Percentiles rank a stretch among this genome's conserved stretches.
Conservation (phyloP, 2,888 invertebrate genomes). For the Spisula subtruncata region DNA sequence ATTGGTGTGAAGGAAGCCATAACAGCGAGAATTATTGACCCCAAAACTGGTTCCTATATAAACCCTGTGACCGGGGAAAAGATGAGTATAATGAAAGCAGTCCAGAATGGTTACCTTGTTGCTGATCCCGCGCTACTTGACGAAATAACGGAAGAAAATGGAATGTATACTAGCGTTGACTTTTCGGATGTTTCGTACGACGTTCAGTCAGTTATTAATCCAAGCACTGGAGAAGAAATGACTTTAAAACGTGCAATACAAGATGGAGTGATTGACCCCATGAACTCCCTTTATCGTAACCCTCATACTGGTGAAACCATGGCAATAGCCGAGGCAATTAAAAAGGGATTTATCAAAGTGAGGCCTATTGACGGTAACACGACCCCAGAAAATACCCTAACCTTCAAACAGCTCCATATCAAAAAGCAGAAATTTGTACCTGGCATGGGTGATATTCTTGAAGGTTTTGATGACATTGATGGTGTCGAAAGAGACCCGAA, state of each 20-base stretch:
- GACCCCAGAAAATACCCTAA: conserved; percentile 76
- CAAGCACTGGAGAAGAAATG: conserved; percentile 80
- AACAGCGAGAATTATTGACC: conserved; percentile 92
- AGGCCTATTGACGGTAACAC: conserved; percentile 73
- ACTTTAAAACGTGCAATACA: conserved; percentile 81
- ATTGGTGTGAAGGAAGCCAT: conserved; percentile 93
- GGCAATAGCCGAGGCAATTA: conserved; percentile 82
- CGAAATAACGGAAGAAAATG: conserved; percentile 74
- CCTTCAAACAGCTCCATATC: conserved; percentile 82
- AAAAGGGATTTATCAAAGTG: conserved; percentile 81
- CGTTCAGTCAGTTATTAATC: conserved; percentile 79
- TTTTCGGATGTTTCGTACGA: conserved; percentile 80
- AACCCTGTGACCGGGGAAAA: conserved; percentile 84
- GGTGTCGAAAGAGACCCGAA: conserved; percentile 75
- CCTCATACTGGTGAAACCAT: conserved; percentile 83
- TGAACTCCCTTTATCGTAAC: conserved; percentile 82
- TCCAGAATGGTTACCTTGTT: conserved; percentile 91
- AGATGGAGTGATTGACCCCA: conserved; percentile 82
- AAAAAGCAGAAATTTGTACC: conserved; percentile 80
- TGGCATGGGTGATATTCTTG: conserved; percentile 71
- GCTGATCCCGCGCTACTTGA: conserved; percentile 77
- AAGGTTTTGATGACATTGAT: conserved; percentile 74
- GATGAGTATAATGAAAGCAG: conserved; percentile 92
- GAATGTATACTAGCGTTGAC: conserved; percentile 79
- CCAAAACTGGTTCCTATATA: conserved; percentile 91